Base-by-base conservation (phyloP, 2,797 vertebrate species). In the Geotrypetes seraphini region DNA sequence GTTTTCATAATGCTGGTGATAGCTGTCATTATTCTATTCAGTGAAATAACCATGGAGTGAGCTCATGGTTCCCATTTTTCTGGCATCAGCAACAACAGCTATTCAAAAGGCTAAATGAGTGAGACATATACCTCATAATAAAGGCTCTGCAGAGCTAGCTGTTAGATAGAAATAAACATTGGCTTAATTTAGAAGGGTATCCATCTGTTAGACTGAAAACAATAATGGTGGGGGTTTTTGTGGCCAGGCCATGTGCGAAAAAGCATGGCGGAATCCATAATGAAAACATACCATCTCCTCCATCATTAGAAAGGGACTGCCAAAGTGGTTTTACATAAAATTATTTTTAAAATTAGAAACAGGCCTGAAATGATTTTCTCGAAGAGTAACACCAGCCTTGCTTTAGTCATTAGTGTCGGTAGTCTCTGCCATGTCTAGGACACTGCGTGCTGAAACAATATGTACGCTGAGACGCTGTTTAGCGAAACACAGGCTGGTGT, bases 121-220 rank as follows among this genome's bases (percentile, higher is more conserved):
- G 32, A 50, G 26, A 46, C 12, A 39, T 12, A 27, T 29, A 31
- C 22, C 19, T 31, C 9, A 30, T 10, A 30, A 21, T 24, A n/a
- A 19, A 9, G 5, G 6, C 50, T 8, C 30, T 9, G 28, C 2
- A 19, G 23, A 25, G 19, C 31, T 22, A 35, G 7, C 11, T 18
- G 16, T 16, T 49, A 22, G 31, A 18, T 32, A 6, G 52, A 34
- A 44, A 36, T 20, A 34, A 19, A 0, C 5, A 12, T 31, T 19
- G 6, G 3, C 18, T 26, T 46, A 28, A 28, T 31, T 19, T 15
- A 22, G 43, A 45, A 50, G 42, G 19, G 4, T 16, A 39, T 14
- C 28, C 58, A 3, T 58, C 37, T 53, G 31, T 16, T 42, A 22
- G 37, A 19, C 22, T 50, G 31, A 45, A 56, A 31, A 36, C 18